Evolutionary conservation across 2,888 invertebrate species (phyloP).

Genomic region (Andricus quercusramuli): DNA sequence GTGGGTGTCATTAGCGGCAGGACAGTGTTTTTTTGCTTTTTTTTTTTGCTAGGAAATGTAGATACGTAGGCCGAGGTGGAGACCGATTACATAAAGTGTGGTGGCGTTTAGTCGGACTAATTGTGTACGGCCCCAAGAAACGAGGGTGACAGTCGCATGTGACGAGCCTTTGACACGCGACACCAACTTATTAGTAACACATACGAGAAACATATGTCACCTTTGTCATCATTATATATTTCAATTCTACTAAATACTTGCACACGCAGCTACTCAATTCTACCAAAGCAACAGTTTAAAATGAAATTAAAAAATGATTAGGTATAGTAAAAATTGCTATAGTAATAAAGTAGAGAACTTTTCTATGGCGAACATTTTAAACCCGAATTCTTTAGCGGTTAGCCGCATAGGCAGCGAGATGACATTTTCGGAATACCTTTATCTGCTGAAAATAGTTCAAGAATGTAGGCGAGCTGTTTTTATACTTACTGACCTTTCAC

Average conservation of each 20-base stretch:
- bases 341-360: no score
- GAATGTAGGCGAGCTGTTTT: no score
- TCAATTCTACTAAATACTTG: slow-evolving; percentile 26
- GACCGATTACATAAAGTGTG: slow-evolving; percentile 71
- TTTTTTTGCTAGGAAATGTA: slow-evolving; percentile 52
- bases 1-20: slow-evolving; percentile 56
- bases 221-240: slow-evolving; percentile 18
- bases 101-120: slow-evolving; percentile 72
- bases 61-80: slow-evolving; percentile 46
- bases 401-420: no score
- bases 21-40: slow-evolving; percentile 13
- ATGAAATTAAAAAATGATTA: background rate
- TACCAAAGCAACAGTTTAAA: background rate
- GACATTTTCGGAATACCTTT: no score
- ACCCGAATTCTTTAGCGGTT: no score
- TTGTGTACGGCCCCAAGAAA: slow-evolving; percentile 60
- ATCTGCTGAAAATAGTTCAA: no score
- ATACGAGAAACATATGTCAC: slow-evolving; percentile 65
- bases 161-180: slow-evolving; percentile 70
- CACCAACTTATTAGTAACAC: slow-evolving; percentile 64
- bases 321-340: no score
- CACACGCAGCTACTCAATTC: slow-evolving; percentile 7
- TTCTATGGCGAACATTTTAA: no score
- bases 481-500: no score
- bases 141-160: slow-evolving; percentile 58